These are phyloP conservation scores for Uropetala carovei DNA, from an alignment of 2,888 invertebrate species.

Conservation along the genomic window DNA sequence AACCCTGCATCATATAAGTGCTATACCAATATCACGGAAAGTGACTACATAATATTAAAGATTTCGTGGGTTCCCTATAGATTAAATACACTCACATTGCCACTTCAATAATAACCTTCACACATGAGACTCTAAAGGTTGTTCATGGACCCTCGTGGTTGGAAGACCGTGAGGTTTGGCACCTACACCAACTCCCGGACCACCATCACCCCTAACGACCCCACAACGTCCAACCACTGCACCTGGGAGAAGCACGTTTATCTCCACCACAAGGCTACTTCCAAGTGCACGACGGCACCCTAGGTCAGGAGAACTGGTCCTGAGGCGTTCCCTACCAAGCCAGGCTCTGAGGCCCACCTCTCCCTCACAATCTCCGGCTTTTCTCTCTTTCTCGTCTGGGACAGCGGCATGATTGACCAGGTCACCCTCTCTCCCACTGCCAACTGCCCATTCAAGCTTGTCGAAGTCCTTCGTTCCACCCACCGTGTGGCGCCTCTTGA, in stretches of 20 bases:
- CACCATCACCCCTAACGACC: constrained; percentile 39
- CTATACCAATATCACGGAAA: not conserved
- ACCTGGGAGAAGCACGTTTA: constrained; percentile 61
- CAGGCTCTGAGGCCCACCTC: constrained; percentile 69
- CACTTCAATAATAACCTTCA: constrained; percentile 71
- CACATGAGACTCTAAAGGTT: constrained; percentile 80
- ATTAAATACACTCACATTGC: not conserved
- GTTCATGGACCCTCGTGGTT: constrained; percentile 76
- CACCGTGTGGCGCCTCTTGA: constrained; percentile 93
- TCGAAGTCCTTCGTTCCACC: constrained; percentile 94
- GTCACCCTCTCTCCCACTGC: constrained; percentile 76
- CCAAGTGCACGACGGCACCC: constrained; percentile 71
- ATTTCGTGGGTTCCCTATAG: not conserved
- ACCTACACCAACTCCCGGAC: constrained; percentile 72
- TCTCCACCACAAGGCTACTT: constrained; percentile 56
- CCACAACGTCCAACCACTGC: constrained; percentile 53
- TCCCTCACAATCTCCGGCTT: constrained; percentile 68
- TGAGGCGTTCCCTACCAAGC: constrained; percentile 77
- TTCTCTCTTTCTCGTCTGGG: constrained; percentile 67
- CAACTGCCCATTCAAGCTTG: constrained; percentile 79
- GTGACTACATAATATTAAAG: not conserved
- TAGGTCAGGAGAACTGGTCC: constrained; percentile 81
- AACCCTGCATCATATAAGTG: no score
- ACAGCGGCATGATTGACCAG: constrained; percentile 71
- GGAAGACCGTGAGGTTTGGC: constrained; percentile 77